Conservation (phyloP, 2,113 vertebrate genomes). For the Grammomys surdaster region DNA sequence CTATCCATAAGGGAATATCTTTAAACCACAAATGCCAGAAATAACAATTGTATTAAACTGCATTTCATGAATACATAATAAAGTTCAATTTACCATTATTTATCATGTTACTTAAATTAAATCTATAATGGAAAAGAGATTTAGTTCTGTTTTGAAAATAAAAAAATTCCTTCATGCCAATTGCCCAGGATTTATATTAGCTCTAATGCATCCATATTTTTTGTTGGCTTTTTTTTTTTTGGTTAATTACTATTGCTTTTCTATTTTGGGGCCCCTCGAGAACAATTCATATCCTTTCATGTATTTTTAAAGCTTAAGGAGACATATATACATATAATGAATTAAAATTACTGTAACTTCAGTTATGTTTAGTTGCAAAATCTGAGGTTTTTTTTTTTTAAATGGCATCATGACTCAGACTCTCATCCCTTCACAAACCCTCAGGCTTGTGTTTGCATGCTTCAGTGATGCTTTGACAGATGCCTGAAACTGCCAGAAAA, state of each 20-base stretch:
- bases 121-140: slow-evolving; percentile 82
- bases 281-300: slow-evolving; percentile 79
- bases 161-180: slow-evolving; percentile 83
- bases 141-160: slow-evolving; percentile 83
- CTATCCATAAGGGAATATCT: slow-evolving; percentile 78
- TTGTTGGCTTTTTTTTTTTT: slow-evolving; percentile 55
- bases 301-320: slow-evolving; percentile 83
- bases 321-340: slow-evolving; percentile 64
- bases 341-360: slow-evolving; percentile 46
- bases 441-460: neutral
- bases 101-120: slow-evolving; percentile 84
- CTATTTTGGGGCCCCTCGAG: slow-evolving; percentile 80
- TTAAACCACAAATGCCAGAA: slow-evolving; percentile 85
- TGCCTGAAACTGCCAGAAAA: slow-evolving; percentile 53
- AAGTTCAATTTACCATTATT: slow-evolving; percentile 87
- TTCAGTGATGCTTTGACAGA: slow-evolving; percentile 40
- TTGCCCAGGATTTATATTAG: slow-evolving; percentile 84
- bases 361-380: slow-evolving; percentile 49
- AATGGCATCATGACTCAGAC: neutral
- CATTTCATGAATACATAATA: slow-evolving; percentile 86
- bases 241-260: slow-evolving; percentile 82
- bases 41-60: slow-evolving; percentile 84
- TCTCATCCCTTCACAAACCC: slow-evolving; percentile 36
- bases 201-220: slow-evolving; percentile 77
- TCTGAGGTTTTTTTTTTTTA: slow-evolving; percentile 24